Conservation (phyloP, 2,797 vertebrate genomes). For the Oryzias sinensis region DNA sequence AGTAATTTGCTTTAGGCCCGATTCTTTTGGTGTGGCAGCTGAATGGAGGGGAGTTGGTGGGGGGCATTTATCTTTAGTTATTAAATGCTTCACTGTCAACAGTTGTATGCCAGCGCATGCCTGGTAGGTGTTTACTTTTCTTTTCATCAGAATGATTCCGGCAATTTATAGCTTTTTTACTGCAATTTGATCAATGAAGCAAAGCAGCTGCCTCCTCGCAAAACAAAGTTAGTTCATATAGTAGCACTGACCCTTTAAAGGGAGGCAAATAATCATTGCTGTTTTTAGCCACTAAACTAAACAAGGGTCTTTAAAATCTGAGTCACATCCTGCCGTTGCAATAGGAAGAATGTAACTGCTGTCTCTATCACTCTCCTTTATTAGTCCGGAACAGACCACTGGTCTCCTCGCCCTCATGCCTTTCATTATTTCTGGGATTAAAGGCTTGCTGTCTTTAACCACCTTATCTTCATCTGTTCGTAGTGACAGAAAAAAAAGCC, state of each 20-base stretch:
- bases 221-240: background rate
- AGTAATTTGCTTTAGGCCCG: constrained; percentile 2
- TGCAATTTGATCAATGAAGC: background rate
- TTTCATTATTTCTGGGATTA: constrained; percentile 76
- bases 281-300: constrained; percentile 62
- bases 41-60: background rate
- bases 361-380: constrained; percentile 72
- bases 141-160: constrained; percentile 12
- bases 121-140: constrained; percentile 21
- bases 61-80: constrained; percentile 14
- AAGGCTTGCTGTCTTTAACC: constrained; percentile 58
- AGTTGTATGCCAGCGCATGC: constrained; percentile 22
- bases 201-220: background rate
- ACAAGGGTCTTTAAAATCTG: constrained; percentile 47
- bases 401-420: constrained; percentile 61
- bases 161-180: constrained; percentile 10
- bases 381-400: constrained; percentile 61
- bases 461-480: constrained; percentile 46
- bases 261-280: constrained; percentile 20
- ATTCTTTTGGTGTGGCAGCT: constrained; percentile 15
- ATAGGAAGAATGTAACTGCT: constrained; percentile 63
- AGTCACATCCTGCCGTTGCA: constrained; percentile 43
- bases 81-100: constrained; percentile 44
- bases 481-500: constrained; percentile 54
- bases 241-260: constrained; percentile 12